phyloP scores from a whole-genome alignment of 2,113 vertebrate genomes.

The Dendropsophus ebraccatus region DNA sequence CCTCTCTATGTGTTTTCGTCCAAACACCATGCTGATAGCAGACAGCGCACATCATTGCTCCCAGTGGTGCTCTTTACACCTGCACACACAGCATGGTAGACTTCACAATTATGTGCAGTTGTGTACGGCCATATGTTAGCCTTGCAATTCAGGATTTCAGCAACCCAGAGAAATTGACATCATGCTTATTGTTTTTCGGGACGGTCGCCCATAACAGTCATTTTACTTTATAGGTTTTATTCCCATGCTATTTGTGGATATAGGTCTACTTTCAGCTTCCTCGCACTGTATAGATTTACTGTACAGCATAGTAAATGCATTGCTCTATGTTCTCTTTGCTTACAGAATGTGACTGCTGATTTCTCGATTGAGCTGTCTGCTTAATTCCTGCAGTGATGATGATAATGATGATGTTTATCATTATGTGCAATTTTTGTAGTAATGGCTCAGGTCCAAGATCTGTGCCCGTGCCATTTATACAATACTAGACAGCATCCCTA shows the following conservation, averaged over 20 bases:
- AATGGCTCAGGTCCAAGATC: no score
- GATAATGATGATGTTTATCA: background rate
- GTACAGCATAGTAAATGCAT: background rate
- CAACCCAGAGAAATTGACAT: background rate
- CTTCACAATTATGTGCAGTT: background rate
- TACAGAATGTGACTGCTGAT: conserved; percentile 2
- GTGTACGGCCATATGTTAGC: background rate
- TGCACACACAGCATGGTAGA: background rate
- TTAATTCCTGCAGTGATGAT: background rate
- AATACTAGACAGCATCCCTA: no score
- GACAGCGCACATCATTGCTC: background rate
- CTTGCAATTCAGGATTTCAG: background rate
- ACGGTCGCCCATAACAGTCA: background rate
- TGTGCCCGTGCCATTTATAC: no score
- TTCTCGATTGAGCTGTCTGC: background rate
- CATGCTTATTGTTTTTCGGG: background rate
- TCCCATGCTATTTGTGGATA: background rate
- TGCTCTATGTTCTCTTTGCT: background rate
- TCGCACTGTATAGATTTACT: background rate
- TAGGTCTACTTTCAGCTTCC: background rate
- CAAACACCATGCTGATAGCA: background rate
- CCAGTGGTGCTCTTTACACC: conserved; percentile 11
- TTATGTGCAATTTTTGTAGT: background rate
- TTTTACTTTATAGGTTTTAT: background rate
- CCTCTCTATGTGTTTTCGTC: background rate